Base-by-base conservation (phyloP, 2,888 invertebrate species). In the Ectropis crepuscularia region DNA sequence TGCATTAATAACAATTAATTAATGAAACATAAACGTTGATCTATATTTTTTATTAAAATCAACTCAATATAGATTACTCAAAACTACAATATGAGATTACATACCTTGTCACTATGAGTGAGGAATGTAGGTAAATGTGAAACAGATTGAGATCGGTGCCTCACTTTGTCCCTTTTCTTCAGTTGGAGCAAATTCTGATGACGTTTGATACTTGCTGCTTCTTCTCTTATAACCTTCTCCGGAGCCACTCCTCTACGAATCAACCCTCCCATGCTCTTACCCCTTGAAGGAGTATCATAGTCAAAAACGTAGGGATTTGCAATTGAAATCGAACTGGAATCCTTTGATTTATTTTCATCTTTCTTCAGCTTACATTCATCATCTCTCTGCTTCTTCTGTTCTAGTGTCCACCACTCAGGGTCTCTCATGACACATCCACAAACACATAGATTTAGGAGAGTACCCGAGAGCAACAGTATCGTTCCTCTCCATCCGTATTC, bases 341-440 rank as follows among this genome's bases (percentile, higher is more conserved):
- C 87, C 67, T 90, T 92, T 0, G 87, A 88, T 61, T 92, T 85
- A 37, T 76, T 78, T 39, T 86, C 85, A 36, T 85, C 83, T 75
- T 85, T 75, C 79, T 83, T 80, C 28, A 80, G 68, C 69, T 77
- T 83, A 6, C 73, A 74, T 51, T 85, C 84, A 65, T 85, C 54
- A 16, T 68, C 75, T 57, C 74, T 78, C 65, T 89, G 94, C 79
- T 92, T 94, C 74, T 94, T 94, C 74, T 96, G 95, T 74, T 95
- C 95, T 53, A 91, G 73, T 7, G 89, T 93, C 94, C 95, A 95
- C 97, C 98, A 98, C 73, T 97, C 96, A 0, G 98, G 96, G 82
- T 98, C 98, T 54, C 96, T 93, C 97, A 98, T 97, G 0, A 98
- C 93, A 36, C 96, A 95, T 0, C 98, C 98, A 81, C 97, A 97